Percentiles rank a stretch among this genome's conserved stretches.
phyloP scores from a whole-genome alignment of 2,113 vertebrate species.

The Grantiella picta region DNA sequence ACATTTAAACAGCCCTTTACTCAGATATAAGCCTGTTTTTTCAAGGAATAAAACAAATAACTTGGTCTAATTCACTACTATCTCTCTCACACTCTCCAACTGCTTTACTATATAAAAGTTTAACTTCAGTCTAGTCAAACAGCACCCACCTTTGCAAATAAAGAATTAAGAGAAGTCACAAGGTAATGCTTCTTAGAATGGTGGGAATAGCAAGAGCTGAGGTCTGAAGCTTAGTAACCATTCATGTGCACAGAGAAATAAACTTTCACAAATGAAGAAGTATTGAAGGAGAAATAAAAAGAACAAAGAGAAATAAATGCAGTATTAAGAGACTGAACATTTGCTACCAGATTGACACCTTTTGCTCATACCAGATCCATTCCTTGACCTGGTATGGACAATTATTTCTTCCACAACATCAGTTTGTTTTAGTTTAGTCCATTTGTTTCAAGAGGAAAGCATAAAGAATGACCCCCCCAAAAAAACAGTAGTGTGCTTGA shows the following conservation, averaged over 20 bases:
- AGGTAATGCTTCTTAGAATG: neutral
- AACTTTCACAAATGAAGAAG: neutral
- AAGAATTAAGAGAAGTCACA: neutral
- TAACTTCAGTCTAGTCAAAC: neutral
- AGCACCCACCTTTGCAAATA: neutral
- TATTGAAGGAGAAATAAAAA: neutral
- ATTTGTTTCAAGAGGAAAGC: neutral
- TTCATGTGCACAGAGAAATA: neutral
- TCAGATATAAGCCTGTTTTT: neutral
- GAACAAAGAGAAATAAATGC: neutral
- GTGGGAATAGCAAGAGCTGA: neutral
- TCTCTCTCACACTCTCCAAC: neutral
- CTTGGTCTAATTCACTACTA: neutral
- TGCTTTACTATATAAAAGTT: neutral
- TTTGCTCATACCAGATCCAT: neutral
- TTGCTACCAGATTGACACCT: neutral
- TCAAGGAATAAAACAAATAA: neutral
- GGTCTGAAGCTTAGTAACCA: neutral
- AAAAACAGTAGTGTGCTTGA: neutral
- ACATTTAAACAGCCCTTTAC: neutral
- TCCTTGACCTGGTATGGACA: neutral
- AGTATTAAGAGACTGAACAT: neutral
- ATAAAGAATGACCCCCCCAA: neutral
- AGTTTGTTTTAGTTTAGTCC: neutral
- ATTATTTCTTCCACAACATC: neutral